phyloP scores from a whole-genome alignment of 2,888 invertebrate species.

The Lobophora halterata region DNA sequence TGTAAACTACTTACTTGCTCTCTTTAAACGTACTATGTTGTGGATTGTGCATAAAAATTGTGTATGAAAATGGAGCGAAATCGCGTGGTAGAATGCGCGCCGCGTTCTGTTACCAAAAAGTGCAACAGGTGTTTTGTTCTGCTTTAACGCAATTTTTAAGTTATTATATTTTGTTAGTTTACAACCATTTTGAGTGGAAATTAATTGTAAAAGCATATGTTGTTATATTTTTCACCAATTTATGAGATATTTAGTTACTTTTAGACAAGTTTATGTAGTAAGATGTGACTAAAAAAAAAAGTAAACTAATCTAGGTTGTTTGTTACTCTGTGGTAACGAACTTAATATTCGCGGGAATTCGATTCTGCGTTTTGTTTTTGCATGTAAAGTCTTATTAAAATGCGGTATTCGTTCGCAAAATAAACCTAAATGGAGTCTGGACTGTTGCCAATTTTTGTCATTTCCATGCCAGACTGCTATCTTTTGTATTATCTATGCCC shows the following conservation, averaged over 20 bases:
- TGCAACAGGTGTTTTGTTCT: constrained; percentile 35
- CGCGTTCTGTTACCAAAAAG: constrained; percentile 8
- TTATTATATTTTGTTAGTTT: too few species aligned
- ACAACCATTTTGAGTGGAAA: too few species aligned
- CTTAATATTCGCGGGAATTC: constrained; percentile 12
- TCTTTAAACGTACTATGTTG: constrained; percentile 11
- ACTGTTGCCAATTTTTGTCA: constrained; percentile 64
- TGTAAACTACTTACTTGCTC: too few species aligned
- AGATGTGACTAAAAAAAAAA: constrained; percentile 14
- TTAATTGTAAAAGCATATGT: too few species aligned
- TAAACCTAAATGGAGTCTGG: constrained; percentile 59
- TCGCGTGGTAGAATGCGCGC: constrained; percentile 13
- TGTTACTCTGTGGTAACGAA: constrained; percentile 2
- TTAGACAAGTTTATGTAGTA: too few species aligned
- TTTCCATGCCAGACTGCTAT: constrained; percentile 44
- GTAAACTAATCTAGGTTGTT: not conserved
- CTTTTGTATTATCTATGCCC: constrained; percentile 30
- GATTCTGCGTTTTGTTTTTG: constrained; percentile 7
- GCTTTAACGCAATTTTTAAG: constrained; percentile 11
- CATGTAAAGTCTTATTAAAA: constrained; percentile 52
- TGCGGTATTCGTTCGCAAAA: constrained; percentile 63
- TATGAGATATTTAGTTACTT: too few species aligned
- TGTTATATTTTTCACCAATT: too few species aligned
- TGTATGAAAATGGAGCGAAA: too few species aligned
- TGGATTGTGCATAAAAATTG: constrained; percentile 18